These are phyloP conservation scores for Rhagoletis zephyria DNA, from an alignment of 1,140 invertebrate species.

Conservation along the genomic window DNA sequence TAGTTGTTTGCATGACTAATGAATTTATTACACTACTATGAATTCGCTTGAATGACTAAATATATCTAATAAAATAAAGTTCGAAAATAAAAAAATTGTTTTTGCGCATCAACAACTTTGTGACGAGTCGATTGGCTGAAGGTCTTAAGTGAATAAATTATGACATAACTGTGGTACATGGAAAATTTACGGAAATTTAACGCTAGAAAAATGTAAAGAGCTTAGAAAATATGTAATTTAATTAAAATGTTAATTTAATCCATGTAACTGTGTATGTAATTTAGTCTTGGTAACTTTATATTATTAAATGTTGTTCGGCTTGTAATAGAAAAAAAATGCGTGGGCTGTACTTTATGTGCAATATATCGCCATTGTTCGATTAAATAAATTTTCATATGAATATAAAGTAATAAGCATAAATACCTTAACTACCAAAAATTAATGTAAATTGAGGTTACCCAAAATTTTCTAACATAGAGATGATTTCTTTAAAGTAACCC, in stretches of 20 bases:
- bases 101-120: neutral
- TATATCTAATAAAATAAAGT: too few relatives aligned
- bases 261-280: neutral
- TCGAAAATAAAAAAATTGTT: neutral
- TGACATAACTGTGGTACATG: neutral
- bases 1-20: neutral
- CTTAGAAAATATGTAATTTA: neutral
- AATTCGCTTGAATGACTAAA: neutral
- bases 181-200: constrained; percentile 20
- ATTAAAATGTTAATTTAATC: neutral
- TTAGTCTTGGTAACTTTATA: neutral
- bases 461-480: too few relatives aligned
- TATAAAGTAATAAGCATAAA: too few relatives aligned
- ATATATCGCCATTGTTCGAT: neutral
- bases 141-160: constrained; percentile 7
- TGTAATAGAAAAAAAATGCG: neutral
- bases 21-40: constrained; percentile 5
- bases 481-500: too few relatives aligned
- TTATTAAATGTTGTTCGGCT: neutral
- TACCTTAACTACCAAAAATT: too few relatives aligned
- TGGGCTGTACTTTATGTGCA: neutral
- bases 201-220: neutral
- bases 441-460: too few relatives aligned
- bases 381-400: neutral
- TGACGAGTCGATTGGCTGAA: neutral